Conservation (phyloP, 2,888 invertebrate genomes). For the Dolichomitus sp. region DNA sequence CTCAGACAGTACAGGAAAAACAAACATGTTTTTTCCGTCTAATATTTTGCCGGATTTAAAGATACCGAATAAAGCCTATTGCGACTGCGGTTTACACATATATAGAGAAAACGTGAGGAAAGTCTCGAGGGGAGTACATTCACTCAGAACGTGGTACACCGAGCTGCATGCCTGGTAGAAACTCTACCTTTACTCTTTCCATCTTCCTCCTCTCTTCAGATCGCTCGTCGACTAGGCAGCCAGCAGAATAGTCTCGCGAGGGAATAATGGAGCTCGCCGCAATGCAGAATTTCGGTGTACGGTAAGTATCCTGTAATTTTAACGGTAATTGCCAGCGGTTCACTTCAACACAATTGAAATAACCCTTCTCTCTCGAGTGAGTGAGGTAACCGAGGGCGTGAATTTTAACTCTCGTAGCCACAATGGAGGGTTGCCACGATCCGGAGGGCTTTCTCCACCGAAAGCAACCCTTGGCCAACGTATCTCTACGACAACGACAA, state of each 20-base stretch:
- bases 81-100: not conserved
- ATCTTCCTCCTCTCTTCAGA: slow-evolving; percentile 13
- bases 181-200: slow-evolving; percentile 31
- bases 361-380: slow-evolving; percentile 68
- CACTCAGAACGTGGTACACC: slow-evolving; percentile 22
- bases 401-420: slow-evolving; percentile 41
- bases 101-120: slow-evolving; percentile 32
- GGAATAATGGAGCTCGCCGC: slow-evolving; percentile 81
- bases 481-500: not conserved
- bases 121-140: slow-evolving; percentile 48
- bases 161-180: slow-evolving; percentile 43
- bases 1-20: not conserved
- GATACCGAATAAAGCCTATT: slow-evolving; percentile 49
- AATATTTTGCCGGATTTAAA: slow-evolving; percentile 45
- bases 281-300: slow-evolving; percentile 80
- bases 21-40: slow-evolving; percentile 29
- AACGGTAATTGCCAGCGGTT: slow-evolving; percentile 80
- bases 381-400: slow-evolving; percentile 18
- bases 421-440: slow-evolving; percentile 36
- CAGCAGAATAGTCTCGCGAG: slow-evolving; percentile 61
- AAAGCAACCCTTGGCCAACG: not conserved
- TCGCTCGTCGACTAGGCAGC: slow-evolving; percentile 23
- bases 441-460: not conserved
- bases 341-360: slow-evolving; percentile 79
- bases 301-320: slow-evolving; percentile 83